phyloP scores from a whole-genome alignment of 2,888 invertebrate species.

The Acleris emargana region DNA sequence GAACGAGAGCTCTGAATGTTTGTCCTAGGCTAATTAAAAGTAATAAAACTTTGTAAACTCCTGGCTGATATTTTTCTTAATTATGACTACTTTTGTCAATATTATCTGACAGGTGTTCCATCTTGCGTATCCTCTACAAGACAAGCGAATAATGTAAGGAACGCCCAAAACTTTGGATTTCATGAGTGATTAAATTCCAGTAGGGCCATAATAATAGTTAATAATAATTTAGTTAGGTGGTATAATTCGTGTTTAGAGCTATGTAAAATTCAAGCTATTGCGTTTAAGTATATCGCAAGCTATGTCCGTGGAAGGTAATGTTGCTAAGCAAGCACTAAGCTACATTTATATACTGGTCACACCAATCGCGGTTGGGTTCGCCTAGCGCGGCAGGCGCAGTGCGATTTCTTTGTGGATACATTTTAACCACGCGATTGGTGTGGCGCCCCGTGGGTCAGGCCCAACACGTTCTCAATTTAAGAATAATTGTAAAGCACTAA shows the following conservation, averaged over 20 bases:
- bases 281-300: neutral
- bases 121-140: constrained; percentile 1
- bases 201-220: neutral
- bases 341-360: neutral
- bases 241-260: neutral
- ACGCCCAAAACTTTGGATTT: constrained; percentile 2
- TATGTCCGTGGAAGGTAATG: constrained; percentile 8
- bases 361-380: no score
- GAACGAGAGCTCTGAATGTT: no score
- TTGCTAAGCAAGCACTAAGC: neutral
- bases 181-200: constrained; percentile 15
- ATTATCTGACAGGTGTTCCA: constrained; percentile 6
- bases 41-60: no score
- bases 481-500: neutral
- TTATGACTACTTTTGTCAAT: neutral
- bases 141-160: constrained; percentile 9
- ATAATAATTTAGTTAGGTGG: constrained; percentile 1
- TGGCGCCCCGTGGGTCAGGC: no score
- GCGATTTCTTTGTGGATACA: no score
- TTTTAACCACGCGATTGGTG: no score
- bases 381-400: no score
- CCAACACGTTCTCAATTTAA: no score
- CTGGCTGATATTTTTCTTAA: constrained; percentile 3
- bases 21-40: no score
- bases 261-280: constrained; percentile 5